A percentile compares a stretch with the other conserved stretches of the same genome.
These are phyloP conservation scores for Brachionus calyciflorus DNA, from an alignment of 1,140 invertebrate species.

Conservation along the genomic window DNA sequence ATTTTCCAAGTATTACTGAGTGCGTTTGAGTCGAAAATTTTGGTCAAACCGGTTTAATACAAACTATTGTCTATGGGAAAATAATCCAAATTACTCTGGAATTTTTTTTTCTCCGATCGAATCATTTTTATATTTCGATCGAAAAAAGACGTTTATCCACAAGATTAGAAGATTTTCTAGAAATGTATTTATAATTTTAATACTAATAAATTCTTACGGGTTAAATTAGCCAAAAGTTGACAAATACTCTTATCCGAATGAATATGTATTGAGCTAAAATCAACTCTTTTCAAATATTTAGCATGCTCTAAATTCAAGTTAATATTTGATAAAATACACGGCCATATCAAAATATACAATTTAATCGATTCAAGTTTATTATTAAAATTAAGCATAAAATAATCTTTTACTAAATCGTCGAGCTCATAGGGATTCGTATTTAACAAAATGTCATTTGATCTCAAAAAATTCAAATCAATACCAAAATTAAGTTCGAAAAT, in stretches of 20 bases:
- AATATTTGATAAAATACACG: not conserved
- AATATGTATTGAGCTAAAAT: constrained; percentile 19
- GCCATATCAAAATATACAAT: constrained; percentile 41
- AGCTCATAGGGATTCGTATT: constrained; percentile 29
- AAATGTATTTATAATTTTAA: too few species aligned
- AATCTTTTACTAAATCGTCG: constrained; percentile 6
- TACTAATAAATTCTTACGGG: not conserved
- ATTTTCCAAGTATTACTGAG: too few species aligned
- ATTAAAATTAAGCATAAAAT: not conserved
- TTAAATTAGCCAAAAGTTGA: not conserved
- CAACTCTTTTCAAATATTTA: constrained; percentile 22
- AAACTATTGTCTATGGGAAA: too few species aligned
- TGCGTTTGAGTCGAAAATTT: too few species aligned
- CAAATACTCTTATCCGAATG: constrained; percentile 13
- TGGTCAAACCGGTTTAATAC: too few species aligned
- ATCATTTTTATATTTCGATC: too few species aligned
- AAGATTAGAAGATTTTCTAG: too few species aligned
- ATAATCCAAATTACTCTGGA: too few species aligned
- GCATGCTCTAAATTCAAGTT: not conserved
- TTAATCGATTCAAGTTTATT: constrained; percentile 18
- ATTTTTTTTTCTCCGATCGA: too few species aligned
- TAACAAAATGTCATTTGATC: not conserved
- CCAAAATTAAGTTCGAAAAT: constrained; percentile 10
- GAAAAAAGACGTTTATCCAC: too few species aligned
- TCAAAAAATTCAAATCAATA: constrained; percentile 14